Evolutionary conservation across 2,888 invertebrate species (phyloP).

Genomic region (Fragum sueziense): DNA sequence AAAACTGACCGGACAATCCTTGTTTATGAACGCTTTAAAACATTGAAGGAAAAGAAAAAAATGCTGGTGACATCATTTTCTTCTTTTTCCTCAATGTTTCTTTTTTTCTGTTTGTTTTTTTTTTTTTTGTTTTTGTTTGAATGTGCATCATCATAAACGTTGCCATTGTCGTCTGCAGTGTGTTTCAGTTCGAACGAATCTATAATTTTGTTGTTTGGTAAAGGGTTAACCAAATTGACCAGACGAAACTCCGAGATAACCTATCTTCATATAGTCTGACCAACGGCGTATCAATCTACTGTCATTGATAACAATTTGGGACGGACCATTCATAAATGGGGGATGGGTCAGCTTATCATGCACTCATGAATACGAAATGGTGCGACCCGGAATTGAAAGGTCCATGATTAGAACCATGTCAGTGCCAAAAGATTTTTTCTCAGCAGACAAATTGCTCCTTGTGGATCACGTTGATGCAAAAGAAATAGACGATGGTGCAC

Average conservation of each 20-base stretch:
- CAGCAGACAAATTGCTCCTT: too few relatives aligned
- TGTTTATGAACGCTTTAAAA: neutral
- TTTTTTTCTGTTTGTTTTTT: neutral
- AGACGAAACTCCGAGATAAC: slow-evolving; percentile 1
- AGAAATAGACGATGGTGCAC: too few relatives aligned
- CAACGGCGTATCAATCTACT: slow-evolving; percentile 3
- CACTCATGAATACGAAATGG: too few relatives aligned
- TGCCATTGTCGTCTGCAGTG: neutral
- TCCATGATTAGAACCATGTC: too few relatives aligned
- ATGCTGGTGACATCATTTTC: neutral
- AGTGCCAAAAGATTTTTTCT: too few relatives aligned
- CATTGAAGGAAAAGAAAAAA: neutral
- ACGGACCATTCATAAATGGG: neutral
- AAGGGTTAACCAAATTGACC: neutral
- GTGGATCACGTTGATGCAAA: too few relatives aligned
- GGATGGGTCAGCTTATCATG: too few relatives aligned
- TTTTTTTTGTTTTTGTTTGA: too few relatives aligned
- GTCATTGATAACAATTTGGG: neutral
- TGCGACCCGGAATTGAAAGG: too few relatives aligned
- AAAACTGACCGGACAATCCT: neutral
- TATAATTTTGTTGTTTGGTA: neutral
- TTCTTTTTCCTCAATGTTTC: neutral
- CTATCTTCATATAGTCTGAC: neutral
- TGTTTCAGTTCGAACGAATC: neutral
- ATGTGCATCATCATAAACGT: too few relatives aligned